Conservation (phyloP, 2,888 invertebrate species). For the Hesperia comma region DNA sequence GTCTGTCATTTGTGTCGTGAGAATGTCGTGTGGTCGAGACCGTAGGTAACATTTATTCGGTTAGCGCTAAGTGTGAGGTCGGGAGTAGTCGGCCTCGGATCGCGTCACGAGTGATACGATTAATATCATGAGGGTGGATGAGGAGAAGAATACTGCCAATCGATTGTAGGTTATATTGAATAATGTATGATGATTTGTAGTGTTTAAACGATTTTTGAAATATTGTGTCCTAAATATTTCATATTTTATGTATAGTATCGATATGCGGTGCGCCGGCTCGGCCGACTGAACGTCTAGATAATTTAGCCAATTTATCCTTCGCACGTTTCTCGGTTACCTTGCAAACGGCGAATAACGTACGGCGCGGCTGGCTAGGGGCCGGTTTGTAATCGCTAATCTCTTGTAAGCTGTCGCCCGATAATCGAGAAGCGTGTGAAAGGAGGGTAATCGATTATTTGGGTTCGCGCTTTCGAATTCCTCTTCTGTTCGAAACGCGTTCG, state of each 20-base stretch:
- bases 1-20: constrained; percentile 39
- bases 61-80: constrained; percentile 44
- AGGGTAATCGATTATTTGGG: constrained; percentile 42
- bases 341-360: neutral
- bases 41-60: constrained; percentile 23
- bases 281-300: constrained; percentile 42
- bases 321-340: neutral
- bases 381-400: neutral
- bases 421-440: neutral
- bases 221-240: constrained; percentile 77
- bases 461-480: constrained; percentile 47
- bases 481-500: constrained; percentile 24
- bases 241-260: constrained; percentile 77
- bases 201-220: constrained; percentile 70
- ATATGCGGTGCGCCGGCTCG: constrained; percentile 60
- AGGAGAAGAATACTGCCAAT: constrained; percentile 81
- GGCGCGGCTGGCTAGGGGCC: no score
- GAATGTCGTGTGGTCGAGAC: constrained; percentile 38
- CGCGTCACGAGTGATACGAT: constrained; percentile 58
- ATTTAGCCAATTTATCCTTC: neutral
- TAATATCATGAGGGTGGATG: constrained; percentile 67
- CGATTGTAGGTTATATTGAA: constrained; percentile 77
- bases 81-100: constrained; percentile 41
- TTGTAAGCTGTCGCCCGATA: neutral
- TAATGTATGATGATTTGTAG: constrained; percentile 78